Evolutionary conservation across 2,888 invertebrate species (phyloP), one percentile per base, ranked within the genome.

Genomic region (Allacma fusca): DNA sequence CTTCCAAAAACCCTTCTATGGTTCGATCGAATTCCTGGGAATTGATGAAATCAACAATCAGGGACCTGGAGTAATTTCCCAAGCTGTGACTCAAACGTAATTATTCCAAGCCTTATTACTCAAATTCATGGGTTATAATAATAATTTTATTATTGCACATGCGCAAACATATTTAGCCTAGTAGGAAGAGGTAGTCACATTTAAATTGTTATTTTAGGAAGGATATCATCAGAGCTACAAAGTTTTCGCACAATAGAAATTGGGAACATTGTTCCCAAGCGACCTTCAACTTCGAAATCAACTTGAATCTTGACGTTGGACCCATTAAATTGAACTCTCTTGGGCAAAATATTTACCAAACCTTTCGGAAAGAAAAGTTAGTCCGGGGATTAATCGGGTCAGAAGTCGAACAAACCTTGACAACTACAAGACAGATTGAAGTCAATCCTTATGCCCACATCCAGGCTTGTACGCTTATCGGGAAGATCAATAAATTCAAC

Each of bases 41-140:
- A 40, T 69, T 0, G 76, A 76, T 40, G 62, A 76, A 40, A 69
- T 76, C n/a, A 24, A 24, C n/a, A 76, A 76, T n/a, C 12, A 34
- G 1, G 69, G 24, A 1, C 59, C 29, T 2, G 59, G 24, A 0
- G 24, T 40, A 1, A 59, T 76, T 5, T 16, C 21, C 16, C 76
- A 76, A 64, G 68, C n/a, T 0, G 40, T 76, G 1, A 62, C 23
- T 1, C 76, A 76, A 19, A 71, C 12, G 71, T 71, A 29, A 68
- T 1, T 68, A 34, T 34, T 21, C 40, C 21, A n/a, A 21, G 2
- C 2, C 4, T 23, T 23, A 62, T 62, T 62, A 7, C n/a, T n/a
- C n/a, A n/a, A n/a, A n/a, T n/a, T n/a, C n/a, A n/a, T n/a, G n/a
- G n/a, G n/a, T n/a, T n/a, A n/a, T n/a, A n/a, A n/a, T n/a, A n/a